These are phyloP conservation scores for Drosophila nr. perissopoda DNA, from an alignment of 2,888 invertebrate species.

Conservation along the genomic window DNA sequence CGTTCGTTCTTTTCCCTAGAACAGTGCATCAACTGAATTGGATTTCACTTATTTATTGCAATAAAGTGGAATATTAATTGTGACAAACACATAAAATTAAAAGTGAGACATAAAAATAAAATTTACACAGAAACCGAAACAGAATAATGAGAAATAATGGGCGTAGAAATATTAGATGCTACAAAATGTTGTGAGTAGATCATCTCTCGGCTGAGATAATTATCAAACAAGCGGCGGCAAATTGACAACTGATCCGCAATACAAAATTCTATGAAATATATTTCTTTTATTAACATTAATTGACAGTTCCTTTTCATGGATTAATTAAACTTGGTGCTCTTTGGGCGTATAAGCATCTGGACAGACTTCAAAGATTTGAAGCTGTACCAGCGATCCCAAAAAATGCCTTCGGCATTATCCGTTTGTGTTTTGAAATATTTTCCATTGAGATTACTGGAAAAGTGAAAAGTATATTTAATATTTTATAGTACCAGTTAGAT, in stretches of 20 bases:
- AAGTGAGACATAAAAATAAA: slow-evolving; percentile 6
- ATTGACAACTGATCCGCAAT: slow-evolving; percentile 31
- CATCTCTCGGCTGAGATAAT: slow-evolving; percentile 25
- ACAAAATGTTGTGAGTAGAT: slow-evolving; percentile 21
- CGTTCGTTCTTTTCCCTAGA: not conserved
- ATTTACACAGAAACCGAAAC: not conserved
- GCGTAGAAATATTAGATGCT: slow-evolving; percentile 25
- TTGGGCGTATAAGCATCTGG: slow-evolving; percentile 87
- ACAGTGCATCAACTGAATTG: slow-evolving; percentile 29
- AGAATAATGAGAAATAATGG: slow-evolving; percentile 35
- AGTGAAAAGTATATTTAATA: not conserved
- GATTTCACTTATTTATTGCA: slow-evolving; percentile 55
- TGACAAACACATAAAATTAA: slow-evolving; percentile 43
- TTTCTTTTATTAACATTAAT: slow-evolving; percentile 40
- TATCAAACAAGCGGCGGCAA: slow-evolving; percentile 37
- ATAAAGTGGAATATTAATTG: slow-evolving; percentile 61
- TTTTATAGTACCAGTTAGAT: not conserved
- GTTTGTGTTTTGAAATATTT: slow-evolving; percentile 78
- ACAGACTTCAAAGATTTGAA: slow-evolving; percentile 87
- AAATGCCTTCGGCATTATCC: slow-evolving; percentile 86
- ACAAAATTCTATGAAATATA: slow-evolving; percentile 12
- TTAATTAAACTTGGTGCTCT: slow-evolving; percentile 31
- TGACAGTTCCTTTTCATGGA: slow-evolving; percentile 9
- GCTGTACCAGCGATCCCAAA: slow-evolving; percentile 89
- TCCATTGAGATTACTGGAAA: slow-evolving; percentile 88